These are phyloP conservation scores for Sylvia borin DNA, from an alignment of 2,797 vertebrate species.

Conservation along the genomic window DNA sequence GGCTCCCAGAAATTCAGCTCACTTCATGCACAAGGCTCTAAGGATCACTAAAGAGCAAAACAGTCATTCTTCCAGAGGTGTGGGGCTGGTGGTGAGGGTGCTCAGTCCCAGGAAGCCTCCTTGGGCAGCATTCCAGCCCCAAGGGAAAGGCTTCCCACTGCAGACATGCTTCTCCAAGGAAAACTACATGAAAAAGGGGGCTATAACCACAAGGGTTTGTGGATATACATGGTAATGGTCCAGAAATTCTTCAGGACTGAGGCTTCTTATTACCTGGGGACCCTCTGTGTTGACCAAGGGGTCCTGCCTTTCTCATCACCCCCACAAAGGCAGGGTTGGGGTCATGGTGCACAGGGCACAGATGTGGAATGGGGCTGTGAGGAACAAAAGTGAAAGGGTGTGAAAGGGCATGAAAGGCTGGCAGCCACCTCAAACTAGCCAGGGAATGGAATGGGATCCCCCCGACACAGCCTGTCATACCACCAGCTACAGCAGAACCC, in stretches of 20 bases:
- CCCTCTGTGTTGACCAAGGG: not conserved
- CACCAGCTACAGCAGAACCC: not conserved
- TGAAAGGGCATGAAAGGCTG: not conserved
- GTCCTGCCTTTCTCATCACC: not conserved
- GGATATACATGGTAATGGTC: not conserved
- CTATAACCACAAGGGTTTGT: not conserved
- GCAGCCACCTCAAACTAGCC: no score
- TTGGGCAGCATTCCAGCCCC: not conserved
- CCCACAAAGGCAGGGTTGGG: accelerated
- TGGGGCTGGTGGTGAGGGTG: not conserved
- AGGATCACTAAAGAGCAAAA: not conserved
- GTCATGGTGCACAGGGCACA: accelerated
- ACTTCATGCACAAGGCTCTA: not conserved
- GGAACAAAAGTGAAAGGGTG: not conserved
- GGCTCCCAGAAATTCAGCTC: not conserved
- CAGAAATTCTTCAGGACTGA: not conserved
- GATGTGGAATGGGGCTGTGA: not conserved
- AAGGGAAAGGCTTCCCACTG: not conserved
- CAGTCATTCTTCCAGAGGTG: not conserved
- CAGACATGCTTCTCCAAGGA: not conserved
- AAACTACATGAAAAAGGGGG: accelerated
- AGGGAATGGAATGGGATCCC: not conserved
- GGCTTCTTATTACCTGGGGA: not conserved
- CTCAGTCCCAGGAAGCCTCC: not conserved
- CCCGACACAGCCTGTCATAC: not conserved